Percentiles rank a stretch among this genome's conserved stretches.
Evolutionary conservation across 2,113 vertebrate genomes (phyloP).

Genomic region (Oreamnos americanus): DNA sequence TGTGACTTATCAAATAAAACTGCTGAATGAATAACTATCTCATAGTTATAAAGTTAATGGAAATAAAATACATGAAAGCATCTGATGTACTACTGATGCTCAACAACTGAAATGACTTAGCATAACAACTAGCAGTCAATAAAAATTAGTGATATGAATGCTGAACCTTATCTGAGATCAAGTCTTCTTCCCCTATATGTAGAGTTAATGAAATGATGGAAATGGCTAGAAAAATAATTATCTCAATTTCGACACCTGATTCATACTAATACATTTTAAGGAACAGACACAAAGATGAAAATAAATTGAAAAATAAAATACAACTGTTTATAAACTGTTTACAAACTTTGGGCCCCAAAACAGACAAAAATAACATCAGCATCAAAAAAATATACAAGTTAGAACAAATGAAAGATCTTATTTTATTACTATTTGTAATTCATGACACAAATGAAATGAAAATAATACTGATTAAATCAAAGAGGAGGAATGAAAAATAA

Average conservation of each 20-base stretch:
- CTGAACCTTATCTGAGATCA: not conserved
- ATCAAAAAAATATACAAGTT: not conserved
- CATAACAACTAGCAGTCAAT: not conserved
- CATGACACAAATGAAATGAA: constrained; percentile 24
- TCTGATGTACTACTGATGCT: not conserved
- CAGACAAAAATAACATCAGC: not conserved
- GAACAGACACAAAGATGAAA: not conserved
- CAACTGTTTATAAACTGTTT: not conserved
- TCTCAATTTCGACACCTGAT: not conserved
- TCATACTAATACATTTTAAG: not conserved
- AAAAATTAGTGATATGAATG: not conserved
- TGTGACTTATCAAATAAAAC: not conserved
- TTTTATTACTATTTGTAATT: not conserved
- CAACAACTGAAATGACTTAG: not conserved
- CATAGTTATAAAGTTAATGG: not conserved
- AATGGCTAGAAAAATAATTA: constrained; percentile 33
- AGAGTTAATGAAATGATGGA: not conserved
- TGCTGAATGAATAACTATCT: not conserved
- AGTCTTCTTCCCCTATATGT: not conserved
- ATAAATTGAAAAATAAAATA: not conserved
- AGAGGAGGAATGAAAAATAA: not conserved
- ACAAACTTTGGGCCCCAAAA: not conserved
- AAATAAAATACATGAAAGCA: not conserved
- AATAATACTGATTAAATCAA: constrained; percentile 15
- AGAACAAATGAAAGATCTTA: not conserved